A percentile compares a stretch with the other conserved stretches of the same genome.
phyloP scores from a whole-genome alignment of 1,140 invertebrate species.

The Ylistrum balloti region DNA sequence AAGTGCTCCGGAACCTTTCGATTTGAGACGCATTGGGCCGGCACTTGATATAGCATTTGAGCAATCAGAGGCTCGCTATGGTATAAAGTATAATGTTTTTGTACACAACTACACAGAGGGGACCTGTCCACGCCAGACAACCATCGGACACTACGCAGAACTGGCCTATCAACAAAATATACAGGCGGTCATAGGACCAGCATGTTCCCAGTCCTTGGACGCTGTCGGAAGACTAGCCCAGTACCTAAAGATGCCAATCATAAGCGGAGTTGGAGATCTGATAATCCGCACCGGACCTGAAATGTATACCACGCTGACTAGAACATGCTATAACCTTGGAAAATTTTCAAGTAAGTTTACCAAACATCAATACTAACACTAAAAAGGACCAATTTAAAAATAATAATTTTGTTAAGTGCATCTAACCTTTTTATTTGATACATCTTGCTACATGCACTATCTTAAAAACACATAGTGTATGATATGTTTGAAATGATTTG shows the following conservation, averaged over 20 bases:
- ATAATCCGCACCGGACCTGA: background rate
- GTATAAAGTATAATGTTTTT: conserved; percentile 49
- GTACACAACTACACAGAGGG: conserved; percentile 49
- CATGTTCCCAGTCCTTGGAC: background rate
- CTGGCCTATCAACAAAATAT: background rate
- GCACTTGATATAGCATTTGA: conserved; percentile 60
- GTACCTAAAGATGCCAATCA: background rate
- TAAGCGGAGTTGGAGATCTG: background rate
- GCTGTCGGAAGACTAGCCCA: background rate
- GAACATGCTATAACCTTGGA: background rate
- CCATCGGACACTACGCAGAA: background rate
- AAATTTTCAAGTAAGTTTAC: conserved; percentile 28
- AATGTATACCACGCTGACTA: background rate
- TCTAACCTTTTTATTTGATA: too few relatives aligned
- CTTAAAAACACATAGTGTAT: too few relatives aligned
- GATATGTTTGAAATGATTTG: too few relatives aligned
- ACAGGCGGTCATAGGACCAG: background rate
- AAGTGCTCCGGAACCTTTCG: conserved; percentile 56
- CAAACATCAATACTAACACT: too few relatives aligned
- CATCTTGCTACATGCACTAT: too few relatives aligned
- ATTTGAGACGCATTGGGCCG: conserved; percentile 50
- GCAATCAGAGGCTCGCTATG: conserved; percentile 49
- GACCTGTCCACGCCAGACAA: background rate
- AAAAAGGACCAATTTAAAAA: too few relatives aligned
- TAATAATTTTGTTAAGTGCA: too few relatives aligned